These are phyloP conservation scores for Chaetogeoica ovagalla DNA, from an alignment of 2,888 invertebrate genomes.

Conservation along the genomic window DNA sequence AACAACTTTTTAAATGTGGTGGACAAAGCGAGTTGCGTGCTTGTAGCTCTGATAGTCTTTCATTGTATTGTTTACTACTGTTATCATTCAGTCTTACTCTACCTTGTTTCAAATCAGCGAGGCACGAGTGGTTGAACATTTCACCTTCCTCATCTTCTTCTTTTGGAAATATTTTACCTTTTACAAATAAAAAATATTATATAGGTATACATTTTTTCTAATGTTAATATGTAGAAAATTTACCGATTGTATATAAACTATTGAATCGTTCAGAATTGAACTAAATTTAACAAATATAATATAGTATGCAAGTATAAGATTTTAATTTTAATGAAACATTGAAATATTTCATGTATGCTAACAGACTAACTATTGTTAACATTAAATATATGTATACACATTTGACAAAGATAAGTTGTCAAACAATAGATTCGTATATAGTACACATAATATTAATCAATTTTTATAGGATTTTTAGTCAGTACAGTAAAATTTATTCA, in stretches of 20 bases:
- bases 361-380: too few relatives aligned
- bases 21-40: slow-evolving; percentile 80
- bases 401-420: too few relatives aligned
- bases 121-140: slow-evolving; percentile 78
- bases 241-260: neutral
- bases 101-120: slow-evolving; percentile 66
- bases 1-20: slow-evolving; percentile 83
- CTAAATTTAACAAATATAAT: too few relatives aligned
- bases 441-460: too few relatives aligned
- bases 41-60: slow-evolving; percentile 64
- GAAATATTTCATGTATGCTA: too few relatives aligned
- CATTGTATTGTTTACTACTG: slow-evolving; percentile 73
- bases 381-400: too few relatives aligned
- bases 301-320: too few relatives aligned
- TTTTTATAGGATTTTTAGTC: too few relatives aligned
- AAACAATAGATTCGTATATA: too few relatives aligned
- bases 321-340: too few relatives aligned
- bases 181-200: neutral
- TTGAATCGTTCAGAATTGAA: too few relatives aligned
- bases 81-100: slow-evolving; percentile 65
- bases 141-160: slow-evolving; percentile 84
- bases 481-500: too few relatives aligned
- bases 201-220: neutral
- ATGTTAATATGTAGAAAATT: neutral
- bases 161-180: slow-evolving; percentile 57